Conservation (phyloP, 2,888 invertebrate genomes). For the Trichopoda pennipes region DNA sequence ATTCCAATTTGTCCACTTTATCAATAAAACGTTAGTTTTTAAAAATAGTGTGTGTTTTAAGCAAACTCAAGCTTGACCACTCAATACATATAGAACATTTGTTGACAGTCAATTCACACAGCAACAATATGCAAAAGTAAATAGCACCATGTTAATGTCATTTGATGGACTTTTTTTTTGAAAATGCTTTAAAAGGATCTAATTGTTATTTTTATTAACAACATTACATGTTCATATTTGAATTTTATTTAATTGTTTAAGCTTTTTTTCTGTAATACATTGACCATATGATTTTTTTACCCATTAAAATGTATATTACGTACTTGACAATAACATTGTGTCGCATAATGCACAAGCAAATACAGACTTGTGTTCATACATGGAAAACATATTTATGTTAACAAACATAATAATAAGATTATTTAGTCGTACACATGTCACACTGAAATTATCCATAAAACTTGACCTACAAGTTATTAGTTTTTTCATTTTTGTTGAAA, state of each 20-base stretch:
- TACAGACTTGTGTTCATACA: not conserved
- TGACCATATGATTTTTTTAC: not conserved
- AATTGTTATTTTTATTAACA: no score
- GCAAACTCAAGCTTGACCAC: no score
- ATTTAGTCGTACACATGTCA: slow-evolving; percentile 27
- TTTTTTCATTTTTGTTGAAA: slow-evolving; percentile 26
- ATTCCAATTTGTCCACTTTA: no score
- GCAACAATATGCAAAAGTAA: no score
- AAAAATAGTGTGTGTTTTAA: no score
- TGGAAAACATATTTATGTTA: slow-evolving; percentile 3
- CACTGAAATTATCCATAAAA: slow-evolving; percentile 20
- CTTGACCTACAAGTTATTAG: slow-evolving; percentile 48
- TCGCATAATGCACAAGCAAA: not conserved
- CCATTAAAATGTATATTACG: slow-evolving; percentile 12
- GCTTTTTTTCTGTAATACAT: not conserved
- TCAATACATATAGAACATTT: no score
- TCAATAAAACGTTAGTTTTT: no score
- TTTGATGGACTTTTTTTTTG: no score
- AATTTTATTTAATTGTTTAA: not conserved
- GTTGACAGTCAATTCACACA: no score
- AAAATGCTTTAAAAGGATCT: no score
- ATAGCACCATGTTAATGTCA: no score
- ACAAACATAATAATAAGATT: slow-evolving; percentile 46
- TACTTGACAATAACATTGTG: slow-evolving; percentile 40
- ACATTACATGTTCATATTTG: not conserved